Base-by-base conservation (phyloP, 2,113 vertebrate genomes). In the Ceyx cyanopectus region DNA sequence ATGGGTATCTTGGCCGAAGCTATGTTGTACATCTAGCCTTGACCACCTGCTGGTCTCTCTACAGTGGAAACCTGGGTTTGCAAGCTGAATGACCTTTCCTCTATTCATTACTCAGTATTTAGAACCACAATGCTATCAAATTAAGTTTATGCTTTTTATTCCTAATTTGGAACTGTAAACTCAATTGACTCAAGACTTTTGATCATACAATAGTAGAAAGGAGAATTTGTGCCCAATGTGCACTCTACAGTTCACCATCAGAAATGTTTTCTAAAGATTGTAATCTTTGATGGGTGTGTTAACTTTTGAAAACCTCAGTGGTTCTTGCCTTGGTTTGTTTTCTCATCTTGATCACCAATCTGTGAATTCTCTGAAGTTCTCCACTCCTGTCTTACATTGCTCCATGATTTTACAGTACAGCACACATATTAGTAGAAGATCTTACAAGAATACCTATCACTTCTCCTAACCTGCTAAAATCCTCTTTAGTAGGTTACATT, bases 341-440 rank as follows among this genome's bases (percentile, higher is more conserved):
- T 75, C 21, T 15, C 3, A n/a, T 43, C 8, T 6, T 66, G 83
- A n/a, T 6, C 12, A 34, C 43, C 18, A 48, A 10, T 30, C 22
- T 72, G 51, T 51, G 10, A 63, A 27, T 48, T 51, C 15, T 14
- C 17, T 73, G 10, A 4, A 15, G 6, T 37, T 90, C 60, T 95
- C 63, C 85, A 87, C 76, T 92, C 69, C 60, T 85, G 5, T 68
- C 51, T 34, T 45, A 32, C 79, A 84, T 66, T 94, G 88, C 85
- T 84, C 6, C 7, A 12, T 68, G 34, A 37, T 45, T 73, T 78
- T 50, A 50, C 32, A 45, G 34, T 32, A 66, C 48, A 76, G 61
- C 68, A 75, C 30, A 20, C 34, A 37, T 92, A 62, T 27, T 70
- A 77, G n/a, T 91, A 92, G 80, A 86, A 96, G 81, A 87, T 94